Conservation (phyloP, 2,113 vertebrate species). For the Perca flavescens region DNA sequence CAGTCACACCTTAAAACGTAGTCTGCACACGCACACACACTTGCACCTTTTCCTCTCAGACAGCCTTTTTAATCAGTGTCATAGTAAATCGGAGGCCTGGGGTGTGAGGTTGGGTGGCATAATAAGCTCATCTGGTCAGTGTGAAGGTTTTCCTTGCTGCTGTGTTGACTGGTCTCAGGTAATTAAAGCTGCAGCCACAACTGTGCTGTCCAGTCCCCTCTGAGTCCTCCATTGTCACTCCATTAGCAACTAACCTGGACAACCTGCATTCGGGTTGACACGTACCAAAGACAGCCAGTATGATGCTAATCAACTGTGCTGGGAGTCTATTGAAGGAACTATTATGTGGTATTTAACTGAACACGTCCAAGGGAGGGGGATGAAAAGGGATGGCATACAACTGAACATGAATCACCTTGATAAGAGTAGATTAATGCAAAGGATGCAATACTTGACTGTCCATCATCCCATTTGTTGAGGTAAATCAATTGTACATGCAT, state of each 20-base stretch:
- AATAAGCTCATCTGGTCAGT: constrained; percentile 66
- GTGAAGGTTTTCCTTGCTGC: constrained; percentile 52
- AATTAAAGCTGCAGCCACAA: constrained; percentile 65
- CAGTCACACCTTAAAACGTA: background rate
- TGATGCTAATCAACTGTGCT: constrained; percentile 59
- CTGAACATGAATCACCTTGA: background rate
- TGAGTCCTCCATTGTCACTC: constrained; percentile 57
- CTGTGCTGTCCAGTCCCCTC: constrained; percentile 39
- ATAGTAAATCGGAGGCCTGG: constrained; percentile 72
- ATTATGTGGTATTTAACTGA: constrained; percentile 36
- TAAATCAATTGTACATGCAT: background rate
- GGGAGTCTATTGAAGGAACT: constrained; percentile 28
- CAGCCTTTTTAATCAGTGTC: constrained; percentile 75
- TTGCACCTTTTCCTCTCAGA: constrained; percentile 17
- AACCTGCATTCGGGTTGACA: constrained; percentile 41
- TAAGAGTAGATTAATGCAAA: background rate
- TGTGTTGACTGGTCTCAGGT: constrained; percentile 60
- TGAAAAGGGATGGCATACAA: constrained; percentile 21
- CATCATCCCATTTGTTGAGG: background rate
- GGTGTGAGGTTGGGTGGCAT: constrained; percentile 52
- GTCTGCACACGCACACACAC: constrained; percentile 1
- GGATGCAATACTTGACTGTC: background rate
- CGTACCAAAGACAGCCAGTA: constrained; percentile 27
- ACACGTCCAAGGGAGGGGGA: constrained; percentile 14
- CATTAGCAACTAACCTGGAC: constrained; percentile 54